These are phyloP conservation scores for Bambusicola thoracicus DNA, from an alignment of 2,113 vertebrate genomes.

Conservation along the genomic window DNA sequence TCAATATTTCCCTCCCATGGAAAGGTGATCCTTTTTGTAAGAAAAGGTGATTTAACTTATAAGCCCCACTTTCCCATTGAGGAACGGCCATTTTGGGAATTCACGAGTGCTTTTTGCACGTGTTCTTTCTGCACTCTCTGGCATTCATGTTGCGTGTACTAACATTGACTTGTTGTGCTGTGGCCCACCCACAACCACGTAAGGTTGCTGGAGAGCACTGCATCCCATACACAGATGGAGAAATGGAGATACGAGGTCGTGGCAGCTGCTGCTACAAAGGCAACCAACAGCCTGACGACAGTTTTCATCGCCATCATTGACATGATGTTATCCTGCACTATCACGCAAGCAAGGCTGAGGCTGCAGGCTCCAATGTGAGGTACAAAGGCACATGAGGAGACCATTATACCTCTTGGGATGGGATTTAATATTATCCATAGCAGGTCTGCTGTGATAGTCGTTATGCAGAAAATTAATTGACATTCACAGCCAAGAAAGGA, in stretches of 20 bases:
- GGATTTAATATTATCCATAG: neutral
- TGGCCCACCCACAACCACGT: accelerated
- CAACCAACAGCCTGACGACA: neutral
- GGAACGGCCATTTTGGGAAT: neutral
- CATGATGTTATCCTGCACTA: neutral
- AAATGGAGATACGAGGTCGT: neutral
- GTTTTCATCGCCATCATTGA: neutral
- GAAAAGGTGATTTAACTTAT: neutral
- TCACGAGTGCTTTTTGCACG: neutral
- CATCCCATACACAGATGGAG: neutral
- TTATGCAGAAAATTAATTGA: neutral
- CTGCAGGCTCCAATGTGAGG: neutral
- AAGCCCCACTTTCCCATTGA: neutral
- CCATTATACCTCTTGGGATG: neutral
- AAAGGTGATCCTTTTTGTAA: neutral
- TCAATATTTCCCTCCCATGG: neutral
- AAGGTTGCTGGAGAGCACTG: neutral
- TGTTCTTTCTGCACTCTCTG: neutral
- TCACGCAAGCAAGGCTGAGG: neutral
- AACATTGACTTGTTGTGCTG: accelerated
- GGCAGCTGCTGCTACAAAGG: neutral
- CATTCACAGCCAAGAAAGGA: neutral
- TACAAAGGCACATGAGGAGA: neutral
- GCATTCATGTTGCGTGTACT: neutral
- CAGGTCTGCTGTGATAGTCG: neutral